Conservation (phyloP, 2,797 vertebrate species). For the Syngnathus acus region DNA sequence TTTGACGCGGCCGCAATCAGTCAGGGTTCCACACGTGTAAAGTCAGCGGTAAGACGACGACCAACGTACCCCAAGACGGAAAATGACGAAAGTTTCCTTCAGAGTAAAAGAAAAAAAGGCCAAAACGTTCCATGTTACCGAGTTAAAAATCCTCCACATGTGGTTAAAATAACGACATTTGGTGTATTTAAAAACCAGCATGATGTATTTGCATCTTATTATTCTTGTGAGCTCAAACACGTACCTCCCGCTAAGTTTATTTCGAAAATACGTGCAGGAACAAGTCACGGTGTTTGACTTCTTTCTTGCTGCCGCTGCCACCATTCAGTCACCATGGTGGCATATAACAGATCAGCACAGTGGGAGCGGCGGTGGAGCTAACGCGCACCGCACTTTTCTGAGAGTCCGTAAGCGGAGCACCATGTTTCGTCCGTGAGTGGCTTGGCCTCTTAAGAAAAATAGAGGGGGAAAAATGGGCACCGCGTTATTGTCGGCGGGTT, state of each 20-base stretch:
- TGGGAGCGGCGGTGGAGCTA: constrained; percentile 38
- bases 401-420: constrained; percentile 26
- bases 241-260: constrained; percentile 1
- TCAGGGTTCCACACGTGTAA: constrained; percentile 22
- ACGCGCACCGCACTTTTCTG: constrained; percentile 42
- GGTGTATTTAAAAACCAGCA: background rate
- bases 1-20: too few relatives aligned
- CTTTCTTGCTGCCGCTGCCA: constrained; percentile 17
- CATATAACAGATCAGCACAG: constrained; percentile 57
- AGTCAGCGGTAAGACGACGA: constrained; percentile 11
- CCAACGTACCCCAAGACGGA: background rate
- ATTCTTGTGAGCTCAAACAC: background rate
- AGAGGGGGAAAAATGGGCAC: constrained; percentile 26
- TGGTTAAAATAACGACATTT: background rate
- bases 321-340: constrained; percentile 75
- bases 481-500: constrained; percentile 31
- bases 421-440: constrained; percentile 16
- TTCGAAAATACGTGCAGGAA: constrained; percentile 32
- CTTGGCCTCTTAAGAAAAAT: constrained; percentile 11
- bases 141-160: background rate
- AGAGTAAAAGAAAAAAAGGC: constrained; percentile 11
- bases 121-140: background rate
- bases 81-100: constrained; percentile 10
- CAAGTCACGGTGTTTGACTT: accelerated
- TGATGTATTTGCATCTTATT: background rate